Percentiles rank a stretch among this genome's conserved stretches.
These are phyloP conservation scores for Phataginus tetradactyla DNA, from an alignment of 2,797 vertebrate species.

Conservation along the genomic window DNA sequence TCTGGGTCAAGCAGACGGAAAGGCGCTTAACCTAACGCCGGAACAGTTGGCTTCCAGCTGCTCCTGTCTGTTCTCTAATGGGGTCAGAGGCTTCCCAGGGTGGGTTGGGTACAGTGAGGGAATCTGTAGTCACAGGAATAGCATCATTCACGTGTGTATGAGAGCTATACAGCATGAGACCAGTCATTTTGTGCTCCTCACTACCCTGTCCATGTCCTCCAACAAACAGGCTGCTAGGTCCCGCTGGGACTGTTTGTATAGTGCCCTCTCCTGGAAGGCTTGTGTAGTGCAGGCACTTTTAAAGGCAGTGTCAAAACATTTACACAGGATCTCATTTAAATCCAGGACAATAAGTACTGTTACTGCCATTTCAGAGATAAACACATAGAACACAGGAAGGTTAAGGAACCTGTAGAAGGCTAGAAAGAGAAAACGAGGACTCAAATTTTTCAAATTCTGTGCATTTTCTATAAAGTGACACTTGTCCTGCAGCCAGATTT, in stretches of 20 bases:
- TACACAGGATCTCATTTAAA: background rate
- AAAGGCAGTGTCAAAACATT: background rate
- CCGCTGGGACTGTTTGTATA: background rate
- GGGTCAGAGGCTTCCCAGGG: background rate
- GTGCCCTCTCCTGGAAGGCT: constrained; percentile 10
- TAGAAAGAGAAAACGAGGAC: background rate
- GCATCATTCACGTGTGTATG: background rate
- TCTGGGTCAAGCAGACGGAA: background rate
- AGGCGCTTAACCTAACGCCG: background rate
- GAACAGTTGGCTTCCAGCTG: background rate
- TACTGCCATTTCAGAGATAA: background rate
- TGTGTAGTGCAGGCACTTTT: background rate
- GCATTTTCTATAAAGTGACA: background rate
- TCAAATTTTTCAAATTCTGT: background rate
- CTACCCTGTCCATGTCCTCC: background rate
- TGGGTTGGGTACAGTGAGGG: background rate
- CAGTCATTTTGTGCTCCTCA: background rate
- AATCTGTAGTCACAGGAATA: background rate
- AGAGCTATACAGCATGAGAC: background rate
- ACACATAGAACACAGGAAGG: background rate
- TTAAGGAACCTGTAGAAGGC: background rate
- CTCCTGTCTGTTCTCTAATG: background rate
- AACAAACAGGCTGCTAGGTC: background rate
- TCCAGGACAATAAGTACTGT: background rate
- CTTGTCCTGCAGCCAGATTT: background rate